Conservation (phyloP, 2,888 invertebrate species). For the Acanthosepion esculentum region DNA sequence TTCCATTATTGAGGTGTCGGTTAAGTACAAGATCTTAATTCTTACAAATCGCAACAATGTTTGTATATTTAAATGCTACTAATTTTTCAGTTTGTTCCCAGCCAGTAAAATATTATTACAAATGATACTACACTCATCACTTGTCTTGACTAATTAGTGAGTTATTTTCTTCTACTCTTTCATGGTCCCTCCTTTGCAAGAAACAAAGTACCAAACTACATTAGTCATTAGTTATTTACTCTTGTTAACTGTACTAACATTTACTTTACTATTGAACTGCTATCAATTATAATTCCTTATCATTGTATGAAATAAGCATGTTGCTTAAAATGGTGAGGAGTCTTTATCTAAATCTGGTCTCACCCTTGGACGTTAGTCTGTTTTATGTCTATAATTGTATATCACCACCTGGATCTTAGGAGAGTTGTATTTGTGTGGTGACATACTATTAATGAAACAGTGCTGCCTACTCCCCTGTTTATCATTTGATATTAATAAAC, state of each 20-base stretch:
- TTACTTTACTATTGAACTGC: constrained; percentile 33
- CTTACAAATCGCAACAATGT: not conserved
- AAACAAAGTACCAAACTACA: not conserved
- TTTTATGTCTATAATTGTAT: not conserved
- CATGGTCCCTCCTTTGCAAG: not conserved
- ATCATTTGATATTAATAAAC: not conserved
- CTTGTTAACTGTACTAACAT: not conserved
- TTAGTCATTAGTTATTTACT: not conserved
- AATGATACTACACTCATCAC: not conserved
- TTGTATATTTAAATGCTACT: not conserved
- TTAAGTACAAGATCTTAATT: too few species aligned
- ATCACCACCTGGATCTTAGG: not conserved
- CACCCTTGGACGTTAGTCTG: not conserved
- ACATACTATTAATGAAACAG: not conserved
- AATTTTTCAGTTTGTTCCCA: not conserved
- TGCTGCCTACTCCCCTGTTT: not conserved
- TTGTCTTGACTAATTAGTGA: not conserved
- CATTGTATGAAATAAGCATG: not conserved
- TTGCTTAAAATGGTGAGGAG: not conserved
- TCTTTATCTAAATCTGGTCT: not conserved
- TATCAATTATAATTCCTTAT: constrained; percentile 21
- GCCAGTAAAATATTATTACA: not conserved
- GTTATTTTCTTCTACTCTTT: not conserved
- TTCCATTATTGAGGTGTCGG: too few species aligned
- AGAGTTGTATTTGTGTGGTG: not conserved